Base-by-base conservation (phyloP, 2,888 invertebrate genomes). In the Teinopalpus imperialis region DNA sequence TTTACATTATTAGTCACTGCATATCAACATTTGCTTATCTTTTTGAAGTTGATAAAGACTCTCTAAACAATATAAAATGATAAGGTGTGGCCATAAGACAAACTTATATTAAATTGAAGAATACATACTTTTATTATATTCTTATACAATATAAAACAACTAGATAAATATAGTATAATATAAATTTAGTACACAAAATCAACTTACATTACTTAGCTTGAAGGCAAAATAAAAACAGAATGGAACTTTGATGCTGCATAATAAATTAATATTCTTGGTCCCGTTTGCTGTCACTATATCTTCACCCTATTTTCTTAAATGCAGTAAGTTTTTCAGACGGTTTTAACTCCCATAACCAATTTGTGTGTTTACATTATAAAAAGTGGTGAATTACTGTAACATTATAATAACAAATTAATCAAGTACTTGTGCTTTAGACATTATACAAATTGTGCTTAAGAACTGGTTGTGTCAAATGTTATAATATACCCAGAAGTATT, bases 71-170 rank as follows among this genome's bases (percentile, higher is more conserved):
- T 27, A 12, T 1, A 7, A 2, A 3, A 7, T 21, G 39, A 39
- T 30, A 29, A 26, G 20, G 20, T 3, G 6, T 24, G 9, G n/a
- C 34, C 7, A 14, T 24, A 36, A 24, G 21, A 13, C 8, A 2
- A 36, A n/a, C n/a, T n/a, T n/a, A n/a, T n/a, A n/a, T n/a, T n/a
- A n/a, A n/a, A n/a, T n/a, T 67, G 54, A 64, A 63, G 69, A 74
- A 78, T 75, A 75, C 65, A 75, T 72, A 70, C 53, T 66, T 73
- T 71, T 72, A 71, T 76, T 74, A 64, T 57, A 51, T 59, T 55
- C 64, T 73, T 72, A 74, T 61, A 71, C 61, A 69, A 65, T 73
- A 73, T 57, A 74, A 76, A 78, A 78, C 68, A 63, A 66, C 63
- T 65, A 66, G 61, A 66, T 65, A 70, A 68, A 62, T 51, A 61